These are phyloP conservation scores for Agapornis canus DNA, from an alignment of 2,797 vertebrate species.

Conservation along the genomic window DNA sequence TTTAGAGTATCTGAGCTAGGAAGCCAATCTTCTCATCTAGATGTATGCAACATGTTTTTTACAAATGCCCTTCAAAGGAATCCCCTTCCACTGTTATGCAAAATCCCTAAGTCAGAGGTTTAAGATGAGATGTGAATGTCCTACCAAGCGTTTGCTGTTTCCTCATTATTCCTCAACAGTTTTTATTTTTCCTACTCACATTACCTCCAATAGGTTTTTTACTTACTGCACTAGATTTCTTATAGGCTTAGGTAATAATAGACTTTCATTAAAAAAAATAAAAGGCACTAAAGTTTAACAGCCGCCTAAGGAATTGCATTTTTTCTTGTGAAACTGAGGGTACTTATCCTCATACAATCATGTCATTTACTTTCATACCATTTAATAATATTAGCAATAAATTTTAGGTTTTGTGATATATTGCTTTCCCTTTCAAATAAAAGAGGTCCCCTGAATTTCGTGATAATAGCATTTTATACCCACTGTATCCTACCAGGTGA, in stretches of 20 bases:
- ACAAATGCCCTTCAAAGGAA: background rate
- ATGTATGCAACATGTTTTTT: background rate
- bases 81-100: background rate
- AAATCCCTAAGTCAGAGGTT: background rate
- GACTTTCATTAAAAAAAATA: background rate
- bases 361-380: background rate
- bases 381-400: background rate
- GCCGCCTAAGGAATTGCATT: background rate
- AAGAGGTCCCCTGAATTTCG: background rate
- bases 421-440: background rate
- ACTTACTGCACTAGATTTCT: background rate
- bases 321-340: background rate
- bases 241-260: background rate
- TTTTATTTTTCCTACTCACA: background rate
- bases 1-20: background rate
- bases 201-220: background rate
- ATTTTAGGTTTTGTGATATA: background rate
- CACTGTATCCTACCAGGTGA: constrained; percentile 76
- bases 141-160: background rate
- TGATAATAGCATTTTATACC: constrained; percentile 77
- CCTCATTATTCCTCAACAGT: background rate
- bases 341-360: background rate
- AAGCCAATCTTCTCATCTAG: background rate
- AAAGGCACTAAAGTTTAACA: background rate
- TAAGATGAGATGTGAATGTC: background rate